A percentile compares a stretch with the other conserved stretches of the same genome.
phyloP scores from a whole-genome alignment of 2,797 vertebrate species.

The Sebastes nivosus region DNA sequence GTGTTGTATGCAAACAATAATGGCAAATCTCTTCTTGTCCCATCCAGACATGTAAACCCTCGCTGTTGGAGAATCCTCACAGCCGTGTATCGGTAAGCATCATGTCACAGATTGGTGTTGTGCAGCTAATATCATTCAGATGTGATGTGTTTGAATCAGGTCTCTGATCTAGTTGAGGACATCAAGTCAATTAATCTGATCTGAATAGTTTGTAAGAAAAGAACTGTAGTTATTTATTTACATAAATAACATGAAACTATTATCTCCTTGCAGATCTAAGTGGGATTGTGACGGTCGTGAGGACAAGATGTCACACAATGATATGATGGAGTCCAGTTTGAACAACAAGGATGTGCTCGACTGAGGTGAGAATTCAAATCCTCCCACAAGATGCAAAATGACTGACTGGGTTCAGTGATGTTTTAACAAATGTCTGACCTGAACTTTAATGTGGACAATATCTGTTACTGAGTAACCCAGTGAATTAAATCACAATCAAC shows the following conservation, averaged over 20 bases:
- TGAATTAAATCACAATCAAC: accelerated
- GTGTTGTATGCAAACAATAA: accelerated
- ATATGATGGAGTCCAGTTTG: background rate
- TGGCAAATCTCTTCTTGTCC: background rate
- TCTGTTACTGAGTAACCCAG: slow-evolving; percentile 69
- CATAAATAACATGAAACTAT: accelerated
- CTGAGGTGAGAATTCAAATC: slow-evolving; percentile 29
- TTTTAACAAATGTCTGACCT: slow-evolving; percentile 85
- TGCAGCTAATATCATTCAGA: slow-evolving; percentile 10
- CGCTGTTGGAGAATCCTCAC: accelerated
- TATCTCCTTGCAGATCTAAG: background rate
- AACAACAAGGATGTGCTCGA: accelerated
- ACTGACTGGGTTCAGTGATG: slow-evolving; percentile 71
- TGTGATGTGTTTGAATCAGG: slow-evolving; percentile 85
- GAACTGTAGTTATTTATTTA: accelerated
- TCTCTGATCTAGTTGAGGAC: slow-evolving; percentile 85
- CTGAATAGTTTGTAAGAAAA: background rate
- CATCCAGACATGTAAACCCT: background rate
- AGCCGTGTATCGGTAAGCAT: slow-evolving; percentile 31
- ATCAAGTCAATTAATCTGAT: slow-evolving; percentile 65
- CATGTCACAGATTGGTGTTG: accelerated
- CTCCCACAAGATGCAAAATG: accelerated
- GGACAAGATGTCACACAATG: accelerated
- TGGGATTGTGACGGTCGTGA: accelerated
- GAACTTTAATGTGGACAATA: slow-evolving; percentile 76